phyloP scores from a whole-genome alignment of 2,888 invertebrate genomes.

The Pollenia amentaria region DNA sequence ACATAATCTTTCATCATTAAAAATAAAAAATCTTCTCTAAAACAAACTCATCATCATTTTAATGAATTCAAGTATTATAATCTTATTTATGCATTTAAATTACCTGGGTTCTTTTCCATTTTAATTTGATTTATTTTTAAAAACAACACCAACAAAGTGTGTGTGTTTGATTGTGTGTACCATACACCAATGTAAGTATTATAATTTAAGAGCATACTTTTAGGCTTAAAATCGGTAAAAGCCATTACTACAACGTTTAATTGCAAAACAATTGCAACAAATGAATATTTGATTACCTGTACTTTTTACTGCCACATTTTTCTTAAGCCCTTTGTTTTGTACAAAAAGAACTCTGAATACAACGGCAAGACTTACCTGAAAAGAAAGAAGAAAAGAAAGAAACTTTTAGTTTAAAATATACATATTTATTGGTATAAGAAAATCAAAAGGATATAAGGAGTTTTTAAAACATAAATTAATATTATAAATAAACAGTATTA shows the following conservation, averaged over 20 bases:
- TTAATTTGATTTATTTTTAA: slow-evolving; percentile 19
- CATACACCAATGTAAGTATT: not conserved
- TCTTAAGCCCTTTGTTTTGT: not conserved
- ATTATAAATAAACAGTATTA: too few relatives aligned
- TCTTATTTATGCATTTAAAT: slow-evolving; percentile 59
- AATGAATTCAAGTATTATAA: slow-evolving; percentile 55
- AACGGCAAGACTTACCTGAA: slow-evolving; percentile 65
- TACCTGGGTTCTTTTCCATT: slow-evolving; percentile 33
- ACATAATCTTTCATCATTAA: not conserved
- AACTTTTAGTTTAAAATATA: not conserved
- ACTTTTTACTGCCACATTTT: slow-evolving; percentile 4
- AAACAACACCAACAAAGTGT: not conserved
- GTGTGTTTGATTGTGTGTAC: not conserved
- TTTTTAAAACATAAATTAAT: not conserved
- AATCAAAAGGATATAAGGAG: not conserved
- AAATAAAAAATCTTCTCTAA: slow-evolving; percentile 26
- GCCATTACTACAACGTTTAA: slow-evolving; percentile 57
- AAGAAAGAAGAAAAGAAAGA: slow-evolving; percentile 42
- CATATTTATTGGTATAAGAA: not conserved
- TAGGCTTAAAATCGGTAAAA: slow-evolving; percentile 60
- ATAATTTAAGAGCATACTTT: slow-evolving; percentile 55
- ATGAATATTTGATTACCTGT: slow-evolving; percentile 57
- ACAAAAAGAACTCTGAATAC: slow-evolving; percentile 1
- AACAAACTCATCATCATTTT: slow-evolving; percentile 25
- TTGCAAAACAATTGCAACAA: slow-evolving; percentile 70